These are phyloP conservation scores for Caenorhabditis sinica DNA, from an alignment of 2,888 invertebrate species.

Conservation along the genomic window DNA sequence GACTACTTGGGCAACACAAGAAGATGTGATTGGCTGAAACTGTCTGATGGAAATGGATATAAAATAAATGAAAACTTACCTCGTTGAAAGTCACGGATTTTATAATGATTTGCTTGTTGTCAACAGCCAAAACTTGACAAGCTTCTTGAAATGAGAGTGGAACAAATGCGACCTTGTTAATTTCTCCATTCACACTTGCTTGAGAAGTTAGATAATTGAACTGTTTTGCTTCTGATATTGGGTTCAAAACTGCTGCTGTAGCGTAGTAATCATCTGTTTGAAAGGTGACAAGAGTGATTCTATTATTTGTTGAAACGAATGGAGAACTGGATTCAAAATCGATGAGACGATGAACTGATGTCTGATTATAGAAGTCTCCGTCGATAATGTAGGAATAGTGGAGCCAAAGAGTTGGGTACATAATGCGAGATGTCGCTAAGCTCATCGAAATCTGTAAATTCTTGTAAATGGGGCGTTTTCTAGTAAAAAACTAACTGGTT, in stretches of 20 bases:
- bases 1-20: slow-evolving; percentile 19
- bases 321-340: neutral
- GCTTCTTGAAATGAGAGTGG: neutral
- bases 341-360: slow-evolving; percentile 4
- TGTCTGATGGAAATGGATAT: neutral
- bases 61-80: neutral
- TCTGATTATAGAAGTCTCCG: slow-evolving; percentile 28
- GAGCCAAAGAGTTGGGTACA: slow-evolving; percentile 4
- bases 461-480: too few species aligned
- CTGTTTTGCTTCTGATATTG: slow-evolving; percentile 13
- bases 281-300: slow-evolving; percentile 16
- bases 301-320: neutral
- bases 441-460: slow-evolving; percentile 25
- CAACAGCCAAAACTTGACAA: slow-evolving; percentile 12
- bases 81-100: neutral
- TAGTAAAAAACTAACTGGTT: slow-evolving; percentile 3
- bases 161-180: neutral
- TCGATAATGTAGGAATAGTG: slow-evolving; percentile 19
- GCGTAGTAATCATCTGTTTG: slow-evolving; percentile 10
- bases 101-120: slow-evolving; percentile 10
- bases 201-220: slow-evolving; percentile 14
- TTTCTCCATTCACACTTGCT: slow-evolving; percentile 20
- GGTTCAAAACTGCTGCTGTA: slow-evolving; percentile 28
- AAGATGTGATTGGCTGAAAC: slow-evolving; percentile 16
- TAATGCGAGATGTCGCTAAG: neutral